Evolutionary conservation across 2,888 invertebrate genomes (phyloP).

Genomic region (Saturnia pavonia): DNA sequence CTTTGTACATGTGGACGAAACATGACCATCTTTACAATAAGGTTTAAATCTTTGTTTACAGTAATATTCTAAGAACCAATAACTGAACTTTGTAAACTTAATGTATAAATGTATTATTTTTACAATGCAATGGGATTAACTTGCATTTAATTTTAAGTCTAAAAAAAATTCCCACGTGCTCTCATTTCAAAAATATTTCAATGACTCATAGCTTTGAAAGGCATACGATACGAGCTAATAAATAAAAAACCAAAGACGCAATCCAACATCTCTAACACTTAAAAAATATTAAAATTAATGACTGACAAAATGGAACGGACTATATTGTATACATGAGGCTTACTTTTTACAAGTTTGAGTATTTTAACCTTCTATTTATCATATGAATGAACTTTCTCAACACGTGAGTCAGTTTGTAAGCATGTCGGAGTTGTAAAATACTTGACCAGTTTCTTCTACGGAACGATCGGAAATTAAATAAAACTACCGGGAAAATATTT

Average conservation of each 20-base stretch:
- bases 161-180: constrained; percentile 15
- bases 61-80: neutral
- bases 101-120: neutral
- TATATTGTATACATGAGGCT: neutral
- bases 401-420: constrained; percentile 64
- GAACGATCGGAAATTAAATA: neutral
- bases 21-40: constrained; percentile 32
- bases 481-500: too few species aligned
- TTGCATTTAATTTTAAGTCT: neutral
- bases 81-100: too few species aligned
- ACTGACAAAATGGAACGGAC: neutral
- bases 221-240: neutral
- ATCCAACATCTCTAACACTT: neutral
- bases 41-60: neutral
- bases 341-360: constrained; percentile 11
- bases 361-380: constrained; percentile 24
- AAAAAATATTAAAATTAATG: constrained; percentile 6
- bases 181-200: constrained; percentile 23
- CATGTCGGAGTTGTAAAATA: constrained; percentile 61
- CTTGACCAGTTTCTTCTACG: constrained; percentile 49
- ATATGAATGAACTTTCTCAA: constrained; percentile 55
- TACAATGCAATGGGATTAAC: neutral
- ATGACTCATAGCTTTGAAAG: constrained; percentile 29
- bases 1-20: constrained; percentile 53
- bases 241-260: neutral